A percentile compares a stretch with the other conserved stretches of the same genome.
These are phyloP conservation scores for Litocranius walleri DNA, from an alignment of 2,113 vertebrate genomes.

Conservation along the genomic window DNA sequence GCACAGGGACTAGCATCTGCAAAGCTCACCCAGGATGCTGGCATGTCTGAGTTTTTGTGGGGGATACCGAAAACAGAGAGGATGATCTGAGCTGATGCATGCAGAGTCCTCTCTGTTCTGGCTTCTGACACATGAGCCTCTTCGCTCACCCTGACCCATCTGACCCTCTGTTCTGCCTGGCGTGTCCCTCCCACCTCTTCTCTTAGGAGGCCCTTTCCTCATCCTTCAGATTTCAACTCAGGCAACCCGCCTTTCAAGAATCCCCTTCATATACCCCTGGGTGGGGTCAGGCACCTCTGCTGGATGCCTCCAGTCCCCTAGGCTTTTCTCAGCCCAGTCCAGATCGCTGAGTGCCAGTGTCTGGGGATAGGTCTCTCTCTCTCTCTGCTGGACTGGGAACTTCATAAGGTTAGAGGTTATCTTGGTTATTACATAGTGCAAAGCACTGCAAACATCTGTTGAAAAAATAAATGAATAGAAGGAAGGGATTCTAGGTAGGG, in stretches of 20 bases:
- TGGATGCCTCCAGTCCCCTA: not conserved
- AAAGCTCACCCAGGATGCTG: not conserved
- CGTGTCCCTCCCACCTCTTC: not conserved
- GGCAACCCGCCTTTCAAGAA: not conserved
- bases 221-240: not conserved
- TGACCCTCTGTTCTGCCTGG: not conserved
- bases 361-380: not conserved
- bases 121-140: not conserved
- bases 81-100: not conserved
- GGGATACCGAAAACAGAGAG: not conserved
- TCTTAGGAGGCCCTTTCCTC: not conserved
- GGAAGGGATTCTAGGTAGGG: not conserved
- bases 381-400: not conserved
- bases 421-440: not conserved
- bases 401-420: not conserved
- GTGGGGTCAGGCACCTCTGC: not conserved
- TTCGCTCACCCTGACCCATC: not conserved
- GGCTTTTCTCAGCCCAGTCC: not conserved
- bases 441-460: not conserved
- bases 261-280: not conserved
- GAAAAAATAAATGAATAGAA: not conserved
- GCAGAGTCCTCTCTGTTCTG: not conserved
- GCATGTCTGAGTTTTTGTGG: not conserved
- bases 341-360: not conserved
- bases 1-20: not conserved